A percentile compares a stretch with the other conserved stretches of the same genome.
phyloP scores from a whole-genome alignment of 2,113 vertebrate genomes.

The Noctilio leporinus region DNA sequence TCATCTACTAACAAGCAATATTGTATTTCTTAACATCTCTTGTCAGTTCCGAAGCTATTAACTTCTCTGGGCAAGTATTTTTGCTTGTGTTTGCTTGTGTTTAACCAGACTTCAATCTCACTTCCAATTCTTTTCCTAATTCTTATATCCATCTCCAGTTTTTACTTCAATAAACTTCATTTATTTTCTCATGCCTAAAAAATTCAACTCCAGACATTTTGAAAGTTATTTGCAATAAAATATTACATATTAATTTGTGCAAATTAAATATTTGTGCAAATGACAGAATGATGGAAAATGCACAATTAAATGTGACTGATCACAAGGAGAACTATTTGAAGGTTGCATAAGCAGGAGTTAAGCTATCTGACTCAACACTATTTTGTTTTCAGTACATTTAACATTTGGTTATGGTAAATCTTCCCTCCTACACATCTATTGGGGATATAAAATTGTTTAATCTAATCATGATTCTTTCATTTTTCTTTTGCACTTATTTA shows the following conservation, averaged over 20 bases:
- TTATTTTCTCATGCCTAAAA: neutral
- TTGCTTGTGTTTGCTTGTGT: neutral
- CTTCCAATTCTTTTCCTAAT: neutral
- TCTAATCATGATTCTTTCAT: neutral
- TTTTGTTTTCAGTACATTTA: neutral
- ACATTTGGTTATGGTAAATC: neutral
- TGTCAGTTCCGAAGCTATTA: slow-evolving; percentile 44
- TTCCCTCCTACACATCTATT: neutral
- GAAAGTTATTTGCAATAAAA: neutral
- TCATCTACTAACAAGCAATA: slow-evolving; percentile 63
- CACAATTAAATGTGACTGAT: accelerated
- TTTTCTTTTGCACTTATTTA: neutral
- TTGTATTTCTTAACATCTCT: slow-evolving; percentile 52
- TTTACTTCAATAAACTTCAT: neutral
- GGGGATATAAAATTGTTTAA: neutral
- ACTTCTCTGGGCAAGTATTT: neutral
- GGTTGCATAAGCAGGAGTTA: accelerated
- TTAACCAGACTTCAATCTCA: neutral
- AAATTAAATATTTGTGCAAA: neutral
- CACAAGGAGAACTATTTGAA: neutral
- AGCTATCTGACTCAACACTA: neutral
- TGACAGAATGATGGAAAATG: neutral
- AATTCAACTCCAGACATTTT: neutral
- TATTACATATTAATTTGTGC: neutral
- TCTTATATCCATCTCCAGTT: neutral